Base-by-base conservation (phyloP, 2,888 invertebrate genomes). In the Thysanoteuthis rhombus region DNA sequence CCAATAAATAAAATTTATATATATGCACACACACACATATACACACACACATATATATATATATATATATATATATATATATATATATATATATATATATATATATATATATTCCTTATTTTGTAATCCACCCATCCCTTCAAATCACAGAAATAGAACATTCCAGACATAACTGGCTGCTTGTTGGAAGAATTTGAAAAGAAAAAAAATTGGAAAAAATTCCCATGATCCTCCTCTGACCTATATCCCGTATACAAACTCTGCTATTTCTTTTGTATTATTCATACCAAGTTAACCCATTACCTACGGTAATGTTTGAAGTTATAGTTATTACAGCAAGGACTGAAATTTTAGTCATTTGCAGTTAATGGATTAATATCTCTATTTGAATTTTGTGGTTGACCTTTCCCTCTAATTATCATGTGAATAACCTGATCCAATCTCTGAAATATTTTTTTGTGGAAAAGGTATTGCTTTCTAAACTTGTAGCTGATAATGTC, bases 81-180 rank as follows among this genome's bases (percentile, higher is more conserved):
- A 52, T 52, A 52, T 52, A 52, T 52, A 52, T 52, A 52, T 52
- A 52, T 52, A 52, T 52, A 52, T 52, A 52, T 52, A 52, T 52
- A 47, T 47, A 47, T 47, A 47, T 52, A 52, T 4, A 25, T 22
- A 25, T 28, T 52, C 52, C 25, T 25, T 25, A 52, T 52, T 75
- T 19, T n/a, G 75, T 75, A 75, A 75, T 75, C n/a, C 75, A 75
- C 75, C 75, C n/a, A n/a, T 75, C 75, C n/a, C 75, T 75, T 75
- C n/a, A n/a, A n/a, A n/a, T n/a, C 75, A 75, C 16, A 16, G n/a
- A 75, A 75, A 75, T n/a, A 75, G 75, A 75, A 75, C 75, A 75
- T 75, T 75, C 75, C 75, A 75, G 75, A n/a, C 75, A 75, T 75
- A 75, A 75, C 75, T 75, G 75, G 75, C n/a, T 75, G 75, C 75